These are phyloP conservation scores for Pedicia rivosa DNA, from an alignment of 2,888 invertebrate species.

Conservation along the genomic window DNA sequence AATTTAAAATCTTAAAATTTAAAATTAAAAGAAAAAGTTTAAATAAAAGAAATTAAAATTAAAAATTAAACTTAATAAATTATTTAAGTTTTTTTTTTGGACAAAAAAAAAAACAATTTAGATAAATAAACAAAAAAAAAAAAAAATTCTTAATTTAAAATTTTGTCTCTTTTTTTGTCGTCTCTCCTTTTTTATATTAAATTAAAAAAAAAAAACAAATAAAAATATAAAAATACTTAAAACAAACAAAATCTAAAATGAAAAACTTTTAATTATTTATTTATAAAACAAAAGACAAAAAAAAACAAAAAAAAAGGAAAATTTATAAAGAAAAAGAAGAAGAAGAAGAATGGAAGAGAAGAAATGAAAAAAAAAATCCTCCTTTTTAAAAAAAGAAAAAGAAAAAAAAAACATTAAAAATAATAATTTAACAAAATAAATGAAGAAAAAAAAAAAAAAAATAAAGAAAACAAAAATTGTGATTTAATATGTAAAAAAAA, in stretches of 20 bases:
- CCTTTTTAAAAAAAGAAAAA: no score
- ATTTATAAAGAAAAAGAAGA: conserved; percentile 2
- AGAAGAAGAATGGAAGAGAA: conserved; percentile 3
- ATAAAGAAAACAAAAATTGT: conserved; percentile 7
- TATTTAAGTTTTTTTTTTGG: no score
- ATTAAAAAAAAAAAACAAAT: conserved; percentile 7
- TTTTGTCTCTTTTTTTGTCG: no score
- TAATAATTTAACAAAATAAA: conserved; percentile 4
- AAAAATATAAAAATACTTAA: conserved; percentile 6
- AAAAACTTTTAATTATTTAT: conserved; percentile 18
- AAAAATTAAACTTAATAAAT: no score
- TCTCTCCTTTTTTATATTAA: no score
- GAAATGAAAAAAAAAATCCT: no score
- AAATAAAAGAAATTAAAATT: no score
- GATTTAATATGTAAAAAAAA: conserved; percentile 9
- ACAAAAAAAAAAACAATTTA: no score
- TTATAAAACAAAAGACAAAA: conserved; percentile 7
- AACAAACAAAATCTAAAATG: conserved; percentile 9
- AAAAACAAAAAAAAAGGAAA: conserved; percentile 3
- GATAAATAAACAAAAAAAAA: no score
- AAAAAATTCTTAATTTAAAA: no score
- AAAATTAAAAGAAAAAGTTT: no score
- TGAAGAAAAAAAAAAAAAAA: conserved; percentile 4
- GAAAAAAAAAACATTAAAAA: conserved; percentile 6
- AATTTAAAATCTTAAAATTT: no score